Percentiles rank a stretch among this genome's conserved stretches.
Conservation (phyloP, 2,797 vertebrate species). For the Cheracebus regulus region DNA sequence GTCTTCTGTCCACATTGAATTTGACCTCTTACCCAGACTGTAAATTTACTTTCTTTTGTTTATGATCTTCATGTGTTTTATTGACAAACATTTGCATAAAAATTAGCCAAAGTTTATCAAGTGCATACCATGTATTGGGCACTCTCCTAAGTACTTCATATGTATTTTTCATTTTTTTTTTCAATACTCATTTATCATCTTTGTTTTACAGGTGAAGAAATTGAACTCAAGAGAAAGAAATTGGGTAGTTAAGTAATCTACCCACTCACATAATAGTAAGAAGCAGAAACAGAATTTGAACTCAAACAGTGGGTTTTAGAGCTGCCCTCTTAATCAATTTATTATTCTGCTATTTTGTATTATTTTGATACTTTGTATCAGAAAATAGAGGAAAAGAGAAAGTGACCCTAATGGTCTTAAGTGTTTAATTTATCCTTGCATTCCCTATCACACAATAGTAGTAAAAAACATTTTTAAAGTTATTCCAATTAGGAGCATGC, state of each 20-base stretch:
- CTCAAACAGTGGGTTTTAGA: background rate
- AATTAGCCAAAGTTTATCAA: background rate
- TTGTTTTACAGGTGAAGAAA: background rate
- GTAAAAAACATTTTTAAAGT: background rate
- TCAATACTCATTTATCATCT: background rate
- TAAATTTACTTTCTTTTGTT: background rate
- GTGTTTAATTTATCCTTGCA: background rate
- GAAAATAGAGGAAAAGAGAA: background rate
- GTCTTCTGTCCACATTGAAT: background rate
- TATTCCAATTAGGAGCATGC: background rate
- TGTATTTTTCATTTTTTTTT: background rate
- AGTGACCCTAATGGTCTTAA: background rate
- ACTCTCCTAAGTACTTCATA: background rate
- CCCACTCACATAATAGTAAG: background rate
- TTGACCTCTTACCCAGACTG: background rate
- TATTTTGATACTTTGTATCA: background rate
- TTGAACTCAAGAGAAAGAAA: background rate
- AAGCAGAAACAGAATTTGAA: background rate
- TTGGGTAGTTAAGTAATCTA: background rate
- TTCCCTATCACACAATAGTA: background rate
- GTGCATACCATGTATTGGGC: accelerated
- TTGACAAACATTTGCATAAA: background rate
- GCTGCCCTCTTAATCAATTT: background rate
- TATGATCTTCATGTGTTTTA: background rate
- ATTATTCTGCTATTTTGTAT: background rate